Base-by-base conservation (phyloP, 2,888 invertebrate genomes). In the Cheilosia soror region DNA sequence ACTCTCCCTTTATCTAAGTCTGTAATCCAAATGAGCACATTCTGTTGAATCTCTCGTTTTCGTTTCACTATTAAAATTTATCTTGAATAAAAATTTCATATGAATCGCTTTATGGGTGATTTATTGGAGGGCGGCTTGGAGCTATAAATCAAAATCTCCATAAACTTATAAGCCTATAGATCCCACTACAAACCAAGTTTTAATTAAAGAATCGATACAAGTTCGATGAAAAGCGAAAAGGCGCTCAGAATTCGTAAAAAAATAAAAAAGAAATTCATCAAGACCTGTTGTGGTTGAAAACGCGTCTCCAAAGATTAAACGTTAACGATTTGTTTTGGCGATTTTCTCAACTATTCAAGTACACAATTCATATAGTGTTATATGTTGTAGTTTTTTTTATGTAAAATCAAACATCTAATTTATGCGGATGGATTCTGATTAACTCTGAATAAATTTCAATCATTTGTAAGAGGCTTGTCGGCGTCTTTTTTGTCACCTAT, bases 71-170 rank as follows among this genome's bases (percentile, higher is more conserved):
- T 63, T 51, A 57, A 49, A 53, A 76, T 37, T 60, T 60, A 13
- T 63, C 33, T 44, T 13, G 44, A 55, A 31, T 20, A 20, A 25
- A 57, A 37, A 37, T 25, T 40, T 9, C 15, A 7, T 29, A 25
- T 2, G 58, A 68, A 72, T 80, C 81, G 72, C 76, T 77, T 71
- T 65, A 78, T 81, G 77, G 71, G 57, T 81, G 85, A 85, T 85
- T 85, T 85, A 85, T 85, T 76, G 72, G 57, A 63, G 72, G 81
- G 72, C 71, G 76, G 81, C 72, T 57, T 75, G 37, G 9, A 37
- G 76, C 62, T 44, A 72, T 85, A 85, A 80, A 85, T 85, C 81
- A 85, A 62, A 47, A 60, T 40, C 15, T 25, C 40, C 31, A 31
- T 15, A 44, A 13, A 63, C 15, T 1, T 44, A 15, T 15, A 29